Evolutionary conservation across 2,113 vertebrate genomes (phyloP), one percentile per base, ranked within the genome.

Genomic region (Ctenodactylus gundi): DNA sequence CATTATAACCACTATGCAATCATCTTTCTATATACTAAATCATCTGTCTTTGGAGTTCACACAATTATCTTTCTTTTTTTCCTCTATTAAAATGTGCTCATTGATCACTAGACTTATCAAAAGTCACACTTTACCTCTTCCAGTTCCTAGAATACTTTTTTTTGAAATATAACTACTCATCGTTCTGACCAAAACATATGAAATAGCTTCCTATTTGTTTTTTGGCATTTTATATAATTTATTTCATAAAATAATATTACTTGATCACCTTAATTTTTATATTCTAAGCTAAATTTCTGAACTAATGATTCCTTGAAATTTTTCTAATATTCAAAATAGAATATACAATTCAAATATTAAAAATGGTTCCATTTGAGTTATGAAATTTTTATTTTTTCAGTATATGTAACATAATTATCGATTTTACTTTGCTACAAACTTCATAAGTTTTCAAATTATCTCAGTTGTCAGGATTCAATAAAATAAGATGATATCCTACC

Each of bases 271-370:
- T n/a, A n/a, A 82, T 67, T 70, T 11, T 75, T 5, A 60, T 21
- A 67, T 62, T 62, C 85, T 58, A 89, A 86, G 41, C 12, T 77
- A 60, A 85, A 60, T 82, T 78, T 91, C 49, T 91, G 3, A 81
- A 86, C 4, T 80, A 67, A 3, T 1, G 11, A 12, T 80, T 84
- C 20, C 49, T 51, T 4, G 31, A 78, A 86, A 31, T 1, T 53
- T 2, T 34, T 70, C n/a, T 53, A 20, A 55, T 55, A 39, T 46
- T 3, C 2, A 88, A 95, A 94, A 72, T 49, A 18, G 55, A 2
- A 21, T 65, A 77, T 60, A 31, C 8, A 68, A 39, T 85, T 46
- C 72, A 23, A 75, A 58, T 0, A 2, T 7, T 34, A 11, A 83
- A 91, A 77, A 84, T 57, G 53, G 85, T 67, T n/a, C n/a, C 21